These are phyloP conservation scores for Coelopa pilipes DNA, from an alignment of 2,888 invertebrate species.

Conservation along the genomic window DNA sequence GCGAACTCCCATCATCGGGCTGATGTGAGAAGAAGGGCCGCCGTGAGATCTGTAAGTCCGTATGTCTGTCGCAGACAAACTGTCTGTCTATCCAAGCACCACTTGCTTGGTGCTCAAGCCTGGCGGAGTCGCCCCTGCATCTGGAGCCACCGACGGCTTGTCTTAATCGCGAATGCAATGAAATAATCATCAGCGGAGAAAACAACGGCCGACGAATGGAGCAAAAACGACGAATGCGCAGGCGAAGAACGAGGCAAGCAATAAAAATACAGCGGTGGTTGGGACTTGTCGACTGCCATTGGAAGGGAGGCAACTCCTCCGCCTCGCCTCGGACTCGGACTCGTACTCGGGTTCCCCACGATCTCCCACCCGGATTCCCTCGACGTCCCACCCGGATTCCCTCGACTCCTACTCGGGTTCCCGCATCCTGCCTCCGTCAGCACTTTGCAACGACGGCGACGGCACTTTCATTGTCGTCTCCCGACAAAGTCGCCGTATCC, in stretches of 20 bases:
- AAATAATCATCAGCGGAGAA: conserved; percentile 47
- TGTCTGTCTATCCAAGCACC: conserved; percentile 21
- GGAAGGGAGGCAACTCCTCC: neutral
- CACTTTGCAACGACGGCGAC: too few species aligned
- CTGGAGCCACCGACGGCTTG: conserved; percentile 15
- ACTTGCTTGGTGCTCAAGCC: conserved; percentile 13
- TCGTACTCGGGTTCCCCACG: too few species aligned
- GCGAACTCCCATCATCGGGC: neutral
- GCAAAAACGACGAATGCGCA: neutral
- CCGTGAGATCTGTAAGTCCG: neutral
- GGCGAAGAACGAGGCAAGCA: neutral
- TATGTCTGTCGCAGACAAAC: conserved; percentile 10
- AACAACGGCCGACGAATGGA: neutral
- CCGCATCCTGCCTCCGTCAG: too few species aligned
- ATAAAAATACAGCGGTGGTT: neutral
- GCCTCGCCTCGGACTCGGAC: neutral
- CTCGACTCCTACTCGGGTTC: too few species aligned
- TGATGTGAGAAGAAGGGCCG: neutral
- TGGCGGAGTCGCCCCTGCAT: neutral
- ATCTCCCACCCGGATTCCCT: too few species aligned
- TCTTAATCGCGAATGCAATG: conserved; percentile 46
- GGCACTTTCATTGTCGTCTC: too few species aligned
- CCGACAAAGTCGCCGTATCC: too few species aligned
- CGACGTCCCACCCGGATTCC: too few species aligned
- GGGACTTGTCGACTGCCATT: too few species aligned